These are phyloP conservation scores for Hymenochirus boettgeri DNA, from an alignment of 2,113 vertebrate species.

Conservation along the genomic window DNA sequence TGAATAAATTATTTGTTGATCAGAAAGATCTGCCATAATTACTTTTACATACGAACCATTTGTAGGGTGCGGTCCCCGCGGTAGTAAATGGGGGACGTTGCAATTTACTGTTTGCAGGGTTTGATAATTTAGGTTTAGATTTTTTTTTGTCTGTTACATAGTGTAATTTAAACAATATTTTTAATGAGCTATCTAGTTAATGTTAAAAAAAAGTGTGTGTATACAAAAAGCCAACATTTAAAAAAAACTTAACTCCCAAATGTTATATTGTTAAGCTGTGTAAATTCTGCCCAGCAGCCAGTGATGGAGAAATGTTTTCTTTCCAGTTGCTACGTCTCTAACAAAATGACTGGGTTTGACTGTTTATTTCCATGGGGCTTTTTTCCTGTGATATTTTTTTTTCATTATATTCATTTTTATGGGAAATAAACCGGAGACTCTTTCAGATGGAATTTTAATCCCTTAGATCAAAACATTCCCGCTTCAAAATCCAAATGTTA, in stretches of 20 bases:
- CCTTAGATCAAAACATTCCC: too few species aligned
- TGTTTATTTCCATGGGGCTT: slow-evolving; percentile 63
- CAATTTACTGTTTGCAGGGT: background rate
- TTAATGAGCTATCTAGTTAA: slow-evolving; percentile 66
- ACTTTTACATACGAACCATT: slow-evolving; percentile 2
- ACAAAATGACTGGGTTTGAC: slow-evolving; percentile 69
- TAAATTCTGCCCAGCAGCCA: slow-evolving; percentile 63
- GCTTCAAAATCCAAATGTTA: too few species aligned
- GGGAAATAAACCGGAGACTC: slow-evolving; percentile 59
- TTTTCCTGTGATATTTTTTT: slow-evolving; percentile 62
- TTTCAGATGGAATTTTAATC: slow-evolving; percentile 66
- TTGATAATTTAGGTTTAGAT: slow-evolving; percentile 9
- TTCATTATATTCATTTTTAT: slow-evolving; percentile 13
- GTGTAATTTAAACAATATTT: slow-evolving; percentile 75
- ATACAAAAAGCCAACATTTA: slow-evolving; percentile 70
- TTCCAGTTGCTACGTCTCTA: slow-evolving; percentile 63
- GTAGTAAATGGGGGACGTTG: too few species aligned
- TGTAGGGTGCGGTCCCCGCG: background rate
- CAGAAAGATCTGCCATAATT: slow-evolving; percentile 15
- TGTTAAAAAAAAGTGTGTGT: slow-evolving; percentile 80
- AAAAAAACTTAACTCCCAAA: slow-evolving; percentile 49
- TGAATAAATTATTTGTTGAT: slow-evolving; percentile 22
- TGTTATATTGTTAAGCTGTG: slow-evolving; percentile 71
- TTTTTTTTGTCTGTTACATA: slow-evolving; percentile 71
- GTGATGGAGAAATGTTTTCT: slow-evolving; percentile 34